phyloP scores from a whole-genome alignment of 2,113 vertebrate genomes.

The Pseudopipra pipra region DNA sequence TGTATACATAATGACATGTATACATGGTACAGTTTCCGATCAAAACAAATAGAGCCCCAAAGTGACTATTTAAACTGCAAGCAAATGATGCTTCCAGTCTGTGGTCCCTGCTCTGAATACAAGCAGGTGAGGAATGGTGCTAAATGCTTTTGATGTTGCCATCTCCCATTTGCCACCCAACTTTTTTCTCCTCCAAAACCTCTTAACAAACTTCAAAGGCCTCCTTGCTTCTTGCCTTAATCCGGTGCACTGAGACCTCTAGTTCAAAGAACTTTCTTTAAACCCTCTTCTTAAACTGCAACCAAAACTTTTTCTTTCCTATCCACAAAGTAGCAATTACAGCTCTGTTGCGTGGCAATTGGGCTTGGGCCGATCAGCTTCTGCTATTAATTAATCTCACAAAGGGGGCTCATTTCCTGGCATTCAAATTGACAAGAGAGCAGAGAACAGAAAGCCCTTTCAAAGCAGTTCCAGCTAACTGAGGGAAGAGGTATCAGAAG shows the following conservation, averaged over 20 bases:
- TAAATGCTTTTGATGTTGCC: conserved; percentile 91
- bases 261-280: conserved; percentile 95
- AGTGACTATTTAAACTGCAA: conserved; percentile 23
- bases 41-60: neutral
- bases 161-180: conserved; percentile 91
- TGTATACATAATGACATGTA: neutral
- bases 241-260: conserved; percentile 92
- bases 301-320: conserved; percentile 93
- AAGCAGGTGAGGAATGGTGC: conserved; percentile 87
- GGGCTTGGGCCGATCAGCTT: conserved; percentile 84
- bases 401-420: conserved; percentile 98
- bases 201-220: conserved; percentile 96
- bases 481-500: conserved; percentile 86
- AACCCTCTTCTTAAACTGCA: conserved; percentile 89
- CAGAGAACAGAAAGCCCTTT: conserved; percentile 87
- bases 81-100: conserved; percentile 47
- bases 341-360: conserved; percentile 87
- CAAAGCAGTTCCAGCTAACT: conserved; percentile 89
- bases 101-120: conserved; percentile 74
- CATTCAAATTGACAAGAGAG: conserved; percentile 96
- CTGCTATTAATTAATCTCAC: conserved; percentile 99
- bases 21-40: neutral
- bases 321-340: conserved; percentile 97
- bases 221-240: conserved; percentile 92
- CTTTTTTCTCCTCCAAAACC: conserved; percentile 89